Base-by-base conservation (phyloP, 2,888 invertebrate species). In the Drosophila merina region DNA sequence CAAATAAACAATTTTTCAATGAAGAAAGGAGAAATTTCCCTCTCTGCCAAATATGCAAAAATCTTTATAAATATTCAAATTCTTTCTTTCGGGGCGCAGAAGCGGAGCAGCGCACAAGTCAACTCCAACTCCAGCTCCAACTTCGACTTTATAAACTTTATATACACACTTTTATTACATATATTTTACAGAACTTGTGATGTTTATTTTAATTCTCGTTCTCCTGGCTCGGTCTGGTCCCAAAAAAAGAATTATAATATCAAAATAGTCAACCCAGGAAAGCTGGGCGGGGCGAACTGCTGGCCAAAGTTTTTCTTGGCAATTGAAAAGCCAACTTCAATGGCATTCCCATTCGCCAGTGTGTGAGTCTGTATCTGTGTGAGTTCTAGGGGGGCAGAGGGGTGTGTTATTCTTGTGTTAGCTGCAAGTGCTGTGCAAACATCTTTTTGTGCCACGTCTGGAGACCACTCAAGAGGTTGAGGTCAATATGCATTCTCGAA, bases 21-120 rank as follows among this genome's bases (percentile, higher is more conserved):
- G 87, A 75, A 78, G 72, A 72, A 59, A 57, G 87, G 72, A 78
- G 72, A 72, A 74, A 59, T 52, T 56, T 64, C 66, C 31, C 51
- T 64, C 47, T 40, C 33, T 47, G 85, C 85, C 85, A 86, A 81
- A 75, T 84, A 84, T 80, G 77, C 83, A 82, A 79, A 81, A 86
- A 76, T 81, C 79, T 83, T 85, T 83, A 87, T 83, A 83, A 87
- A 83, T 83, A 83, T 83, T 87, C 86, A 87, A 85, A 87, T 83
- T 83, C 73, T 58, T 70, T 59, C 68, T 20, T 20, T 20, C 20
- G 50, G 14, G 36, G 36, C n/a, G 36, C 66, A 14, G 48, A 2
- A 64, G 30, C 54, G n/a, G n/a, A 52, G 30, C 30, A 52, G 64
- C 28, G 20, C 20, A 20, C 20, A 62, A 79, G 54, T 77, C 59